Conservation (phyloP, 2,888 invertebrate genomes). For the Petrolisthes cinctipes region DNA sequence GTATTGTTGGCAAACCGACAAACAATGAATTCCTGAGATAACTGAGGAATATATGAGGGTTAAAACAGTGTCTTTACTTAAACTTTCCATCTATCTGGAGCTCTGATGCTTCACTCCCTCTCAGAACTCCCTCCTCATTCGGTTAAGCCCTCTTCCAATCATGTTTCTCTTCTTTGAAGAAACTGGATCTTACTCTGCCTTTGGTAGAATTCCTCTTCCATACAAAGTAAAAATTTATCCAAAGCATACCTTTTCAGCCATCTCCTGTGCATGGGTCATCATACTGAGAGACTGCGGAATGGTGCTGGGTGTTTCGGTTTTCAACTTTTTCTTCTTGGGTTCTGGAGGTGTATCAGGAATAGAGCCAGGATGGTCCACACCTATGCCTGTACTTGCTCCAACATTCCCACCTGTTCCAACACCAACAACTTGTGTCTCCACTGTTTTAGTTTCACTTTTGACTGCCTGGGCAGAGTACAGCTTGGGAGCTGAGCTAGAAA, state of each 20-base stretch:
- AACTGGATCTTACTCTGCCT: too few relatives aligned
- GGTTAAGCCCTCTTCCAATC: not conserved
- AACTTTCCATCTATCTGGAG: too few relatives aligned
- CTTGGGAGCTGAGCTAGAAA: slow-evolving; percentile 54
- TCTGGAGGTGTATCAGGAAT: slow-evolving; percentile 19
- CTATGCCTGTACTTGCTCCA: not conserved
- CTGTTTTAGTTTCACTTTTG: slow-evolving; percentile 35
- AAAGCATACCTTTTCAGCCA: slow-evolving; percentile 52
- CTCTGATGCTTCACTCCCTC: too few relatives aligned
- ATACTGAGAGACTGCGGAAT: slow-evolving; percentile 3
- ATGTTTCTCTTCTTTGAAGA: too few relatives aligned
- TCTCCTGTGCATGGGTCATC: slow-evolving; percentile 53
- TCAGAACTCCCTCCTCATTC: not conserved
- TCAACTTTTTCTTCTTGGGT: slow-evolving; percentile 54
- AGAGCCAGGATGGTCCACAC: not conserved
- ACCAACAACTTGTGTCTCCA: not conserved
- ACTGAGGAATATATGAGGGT: too few relatives aligned
- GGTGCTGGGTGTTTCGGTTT: slow-evolving; percentile 12
- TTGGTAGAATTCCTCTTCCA: too few relatives aligned
- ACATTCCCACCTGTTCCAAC: not conserved
- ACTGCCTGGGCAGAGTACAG: slow-evolving; percentile 44
- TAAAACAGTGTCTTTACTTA: too few relatives aligned
- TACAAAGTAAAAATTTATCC: too few relatives aligned
- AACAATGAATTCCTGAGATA: too few relatives aligned
- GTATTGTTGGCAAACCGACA: too few relatives aligned